A percentile compares a stretch with the other conserved stretches of the same genome.
These are phyloP conservation scores for Scaptodrosophila latifasciaeformis DNA, from an alignment of 2,888 invertebrate species.

Conservation along the genomic window DNA sequence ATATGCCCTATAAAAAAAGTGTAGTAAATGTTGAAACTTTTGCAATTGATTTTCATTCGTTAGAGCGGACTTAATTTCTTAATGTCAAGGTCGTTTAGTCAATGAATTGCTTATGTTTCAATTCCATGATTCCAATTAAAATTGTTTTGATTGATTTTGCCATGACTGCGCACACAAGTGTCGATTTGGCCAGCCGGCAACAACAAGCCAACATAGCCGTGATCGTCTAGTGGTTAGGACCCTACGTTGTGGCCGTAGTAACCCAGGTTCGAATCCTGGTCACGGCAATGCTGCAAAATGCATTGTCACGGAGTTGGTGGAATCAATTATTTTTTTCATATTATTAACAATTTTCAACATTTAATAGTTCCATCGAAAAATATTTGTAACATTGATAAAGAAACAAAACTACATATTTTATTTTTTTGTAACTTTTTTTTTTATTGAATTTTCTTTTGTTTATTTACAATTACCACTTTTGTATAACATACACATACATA, in stretches of 20 bases:
- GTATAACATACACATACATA: conserved; percentile 39
- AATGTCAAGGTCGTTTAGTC: no score
- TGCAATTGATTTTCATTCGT: no score
- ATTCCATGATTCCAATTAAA: no score
- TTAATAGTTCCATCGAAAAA: not conserved
- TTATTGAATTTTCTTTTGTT: not conserved
- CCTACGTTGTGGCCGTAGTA: conserved; percentile 75
- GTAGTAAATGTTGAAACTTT: no score
- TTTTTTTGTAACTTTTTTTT: not conserved
- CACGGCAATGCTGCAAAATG: conserved; percentile 53
- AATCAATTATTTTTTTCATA: conserved; percentile 11
- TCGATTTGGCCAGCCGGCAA: conserved; percentile 76
- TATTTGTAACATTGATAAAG: not conserved
- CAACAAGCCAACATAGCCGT: conserved; percentile 55
- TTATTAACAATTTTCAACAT: not conserved
- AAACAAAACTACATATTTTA: no score
- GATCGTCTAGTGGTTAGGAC: no score
- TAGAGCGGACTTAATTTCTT: no score
- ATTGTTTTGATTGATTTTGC: not conserved
- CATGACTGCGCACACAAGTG: not conserved
- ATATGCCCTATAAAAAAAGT: no score
- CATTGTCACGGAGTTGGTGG: conserved; percentile 67
- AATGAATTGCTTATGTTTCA: no score
- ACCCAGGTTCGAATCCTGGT: conserved; percentile 75
- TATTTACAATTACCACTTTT: conserved; percentile 49